Conservation (phyloP, 2,888 invertebrate genomes). For the Myopa testacea region DNA sequence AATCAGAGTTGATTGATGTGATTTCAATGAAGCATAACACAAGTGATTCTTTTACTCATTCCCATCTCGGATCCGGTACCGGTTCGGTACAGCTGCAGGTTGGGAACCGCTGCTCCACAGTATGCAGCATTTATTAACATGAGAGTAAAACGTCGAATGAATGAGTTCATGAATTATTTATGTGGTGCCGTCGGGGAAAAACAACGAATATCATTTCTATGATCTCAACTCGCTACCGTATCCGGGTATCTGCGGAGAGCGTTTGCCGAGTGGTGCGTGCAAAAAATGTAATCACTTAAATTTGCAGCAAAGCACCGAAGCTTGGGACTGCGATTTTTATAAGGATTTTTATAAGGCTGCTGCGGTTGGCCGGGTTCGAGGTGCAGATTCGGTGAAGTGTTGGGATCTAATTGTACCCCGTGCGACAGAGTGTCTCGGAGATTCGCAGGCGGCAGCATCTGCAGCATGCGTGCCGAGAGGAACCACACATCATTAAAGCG, state of each 20-base stretch:
- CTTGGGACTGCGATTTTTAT: too few species aligned
- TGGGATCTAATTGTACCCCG: not conserved
- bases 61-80: not conserved
- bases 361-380: not conserved
- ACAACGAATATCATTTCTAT: not conserved
- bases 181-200: not conserved
- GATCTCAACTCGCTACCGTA: not conserved
- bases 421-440: not conserved
- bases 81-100: not conserved
- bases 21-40: not conserved
- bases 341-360: too few species aligned
- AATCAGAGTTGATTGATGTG: not conserved
- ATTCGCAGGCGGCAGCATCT: not conserved
- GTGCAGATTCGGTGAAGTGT: constrained; percentile 4
- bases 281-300: constrained; percentile 24
- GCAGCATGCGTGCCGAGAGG: constrained; percentile 19
- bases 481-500: constrained; percentile 30
- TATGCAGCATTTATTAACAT: constrained; percentile 19
- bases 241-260: not conserved
- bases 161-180: constrained; percentile 19
- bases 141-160: not conserved
- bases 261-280: not conserved
- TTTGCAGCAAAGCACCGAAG: not conserved
- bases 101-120: not conserved
- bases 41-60: not conserved